Evolutionary conservation across 2,888 invertebrate genomes (phyloP).

Genomic region (Cryptus armator): DNA sequence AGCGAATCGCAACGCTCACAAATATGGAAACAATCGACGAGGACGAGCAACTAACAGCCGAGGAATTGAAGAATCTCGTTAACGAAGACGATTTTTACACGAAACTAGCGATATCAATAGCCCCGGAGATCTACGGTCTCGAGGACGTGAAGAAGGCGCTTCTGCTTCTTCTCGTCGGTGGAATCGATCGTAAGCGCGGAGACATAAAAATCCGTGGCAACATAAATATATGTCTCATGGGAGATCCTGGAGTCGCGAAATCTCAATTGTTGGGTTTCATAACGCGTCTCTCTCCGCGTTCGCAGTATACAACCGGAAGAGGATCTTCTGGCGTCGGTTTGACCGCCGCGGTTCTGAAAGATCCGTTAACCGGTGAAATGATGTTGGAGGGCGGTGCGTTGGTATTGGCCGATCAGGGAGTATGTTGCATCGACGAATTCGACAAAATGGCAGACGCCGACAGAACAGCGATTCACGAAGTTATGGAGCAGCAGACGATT

Average conservation of each 20-base stretch:
- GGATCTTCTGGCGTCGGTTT: conserved; percentile 99
- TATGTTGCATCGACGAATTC: conserved; percentile 99
- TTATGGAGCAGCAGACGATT: conserved; percentile 99
- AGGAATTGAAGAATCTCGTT: conserved; percentile 92
- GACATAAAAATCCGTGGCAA: conserved; percentile 99
- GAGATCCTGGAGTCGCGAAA: conserved; percentile 99
- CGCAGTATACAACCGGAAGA: conserved; percentile 98
- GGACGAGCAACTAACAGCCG: conserved; percentile 91
- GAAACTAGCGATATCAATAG: conserved; percentile 95
- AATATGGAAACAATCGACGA: conserved; percentile 94
- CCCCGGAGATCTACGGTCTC: conserved; percentile 99
- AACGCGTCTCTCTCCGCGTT: conserved; percentile 95
- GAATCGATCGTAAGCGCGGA: conserved; percentile 94
- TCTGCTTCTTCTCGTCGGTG: conserved; percentile 95
- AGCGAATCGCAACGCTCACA: conserved; percentile 93
- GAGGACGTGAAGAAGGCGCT: conserved; percentile 99
- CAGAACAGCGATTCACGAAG: conserved; percentile 98
- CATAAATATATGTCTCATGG: conserved; percentile 99
- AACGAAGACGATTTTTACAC: conserved; percentile 95
- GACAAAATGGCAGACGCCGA: conserved; percentile 99
- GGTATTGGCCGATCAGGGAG: conserved; percentile 97
- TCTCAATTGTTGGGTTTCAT: conserved; percentile 98
- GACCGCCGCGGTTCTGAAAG: conserved; percentile 99
- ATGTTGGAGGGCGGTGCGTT: conserved; percentile 98
- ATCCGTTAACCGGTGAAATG: conserved; percentile 99